A percentile compares a stretch with the other conserved stretches of the same genome.
Evolutionary conservation across 2,888 invertebrate genomes (phyloP).

Genomic region (Lucinisca nassula): DNA sequence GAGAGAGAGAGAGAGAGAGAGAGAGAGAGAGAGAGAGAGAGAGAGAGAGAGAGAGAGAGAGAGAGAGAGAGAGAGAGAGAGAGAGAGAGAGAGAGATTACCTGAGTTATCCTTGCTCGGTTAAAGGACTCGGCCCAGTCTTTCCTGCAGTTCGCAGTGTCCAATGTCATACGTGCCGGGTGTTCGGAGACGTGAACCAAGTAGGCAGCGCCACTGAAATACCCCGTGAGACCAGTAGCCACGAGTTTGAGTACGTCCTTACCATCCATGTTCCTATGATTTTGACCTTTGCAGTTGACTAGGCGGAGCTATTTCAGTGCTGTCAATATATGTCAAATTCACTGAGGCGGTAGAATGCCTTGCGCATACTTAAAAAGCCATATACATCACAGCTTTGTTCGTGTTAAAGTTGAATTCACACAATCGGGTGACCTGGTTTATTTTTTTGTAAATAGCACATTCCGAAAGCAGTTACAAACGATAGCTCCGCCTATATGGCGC

Average conservation of each 20-base stretch:
- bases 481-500: no score
- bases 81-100: slow-evolving; percentile 23
- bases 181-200: background rate
- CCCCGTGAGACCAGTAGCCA: background rate
- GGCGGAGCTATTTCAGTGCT: no score
- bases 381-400: no score
- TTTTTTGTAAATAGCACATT: no score
- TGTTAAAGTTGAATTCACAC: no score
- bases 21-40: background rate
- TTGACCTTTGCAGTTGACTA: no score
- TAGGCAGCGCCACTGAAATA: background rate
- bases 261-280: background rate
- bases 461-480: no score
- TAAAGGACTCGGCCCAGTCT: slow-evolving; percentile 59
- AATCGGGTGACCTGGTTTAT: no score
- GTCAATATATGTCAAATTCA: no score
- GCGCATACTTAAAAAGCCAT: no score
- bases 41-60: background rate
- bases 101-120: slow-evolving; percentile 62
- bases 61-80: background rate
- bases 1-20: background rate
- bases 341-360: no score
- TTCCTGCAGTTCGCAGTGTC: slow-evolving; percentile 37
- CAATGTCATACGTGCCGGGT: background rate
- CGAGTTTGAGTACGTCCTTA: background rate